Evolutionary conservation across 2,113 vertebrate genomes (phyloP).

Genomic region (Oxygymnocypris stewartii): DNA sequence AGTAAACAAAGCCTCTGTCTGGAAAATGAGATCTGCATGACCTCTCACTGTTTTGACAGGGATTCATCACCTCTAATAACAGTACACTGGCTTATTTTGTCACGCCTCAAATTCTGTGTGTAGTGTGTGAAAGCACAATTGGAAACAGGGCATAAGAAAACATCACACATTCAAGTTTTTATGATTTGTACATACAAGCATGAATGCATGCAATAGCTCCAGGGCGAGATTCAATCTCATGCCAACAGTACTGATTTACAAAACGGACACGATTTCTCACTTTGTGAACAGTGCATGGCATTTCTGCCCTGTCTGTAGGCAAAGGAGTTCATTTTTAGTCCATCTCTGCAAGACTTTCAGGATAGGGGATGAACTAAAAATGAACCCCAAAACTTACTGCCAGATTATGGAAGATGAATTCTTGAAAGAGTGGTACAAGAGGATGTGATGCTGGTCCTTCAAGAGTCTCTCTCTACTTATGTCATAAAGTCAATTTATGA

Average conservation of each 20-base stretch:
- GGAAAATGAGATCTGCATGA: constrained; percentile 6
- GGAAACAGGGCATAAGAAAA: neutral
- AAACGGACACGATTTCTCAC: constrained; percentile 62
- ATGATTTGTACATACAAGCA: constrained; percentile 14
- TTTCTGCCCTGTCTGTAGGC: constrained; percentile 56
- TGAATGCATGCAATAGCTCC: constrained; percentile 46
- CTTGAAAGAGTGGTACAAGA: too few species aligned
- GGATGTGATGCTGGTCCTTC: too few species aligned
- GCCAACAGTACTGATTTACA: constrained; percentile 68
- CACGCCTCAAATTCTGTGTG: neutral
- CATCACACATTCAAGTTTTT: constrained; percentile 28
- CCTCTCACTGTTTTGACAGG: constrained; percentile 4
- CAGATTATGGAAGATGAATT: too few species aligned
- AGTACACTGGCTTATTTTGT: constrained; percentile 41
- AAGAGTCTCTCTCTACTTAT: too few species aligned
- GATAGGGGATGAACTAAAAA: too few species aligned
- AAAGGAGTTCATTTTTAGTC: too few species aligned
- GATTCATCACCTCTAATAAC: constrained; percentile 17
- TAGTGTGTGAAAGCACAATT: neutral
- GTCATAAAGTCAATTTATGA: too few species aligned
- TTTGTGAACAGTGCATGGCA: constrained; percentile 59
- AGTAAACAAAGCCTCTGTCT: constrained; percentile 11
- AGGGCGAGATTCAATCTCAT: constrained; percentile 43
- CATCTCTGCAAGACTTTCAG: too few species aligned
- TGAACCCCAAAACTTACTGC: too few species aligned